Evolutionary conservation across 2,113 vertebrate species (phyloP), one percentile per base, ranked within the genome.

Genomic region (Butorides virescens): DNA sequence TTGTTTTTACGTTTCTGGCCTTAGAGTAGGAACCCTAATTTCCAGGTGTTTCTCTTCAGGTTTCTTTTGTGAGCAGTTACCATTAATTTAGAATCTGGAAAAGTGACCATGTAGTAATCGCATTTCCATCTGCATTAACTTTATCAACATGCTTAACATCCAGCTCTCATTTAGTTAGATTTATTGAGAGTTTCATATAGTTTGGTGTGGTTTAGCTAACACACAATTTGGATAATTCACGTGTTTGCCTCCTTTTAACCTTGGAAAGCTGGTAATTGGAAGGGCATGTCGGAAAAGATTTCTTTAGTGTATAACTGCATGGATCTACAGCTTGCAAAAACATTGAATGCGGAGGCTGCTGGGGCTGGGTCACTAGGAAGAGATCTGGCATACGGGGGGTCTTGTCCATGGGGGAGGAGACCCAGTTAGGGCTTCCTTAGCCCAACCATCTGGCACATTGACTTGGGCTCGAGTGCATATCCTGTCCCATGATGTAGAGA

Each of bases 381-480:
- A 79, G 29, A 52, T 27, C 39, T 90, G 65, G 30, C 9, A 1
- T 23, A 5, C n/a, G 46, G 21, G 2, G 2, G 5, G 3, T 53
- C 36, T 49, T 50, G 61, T 63, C 15, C 2, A 2, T 16, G 58
- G 68, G 23, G 20, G 15, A 34, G 3, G 29, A 42, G 7, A n/a
- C 14, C 10, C 37, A 62, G 7, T 2, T 2, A 39, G 62, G 44
- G 23, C 65, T 89, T 90, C 53, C 36, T 80, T 34, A 37, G 32
- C 39, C 9, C 59, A 52, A 0, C 15, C 9, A 4, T 26, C 27
- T 46, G n/a, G 5, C 22, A 15, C 0, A 0, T 9, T 86, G 42
- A 7, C 4, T 25, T 75, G 32, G 7, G 6, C 30, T 39, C 19
- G 2, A 17, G 21, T 23, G 8, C 2, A 0, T 44, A n/a, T 27